Conservation (phyloP, 2,797 vertebrate genomes). For the Falco cherrug region DNA sequence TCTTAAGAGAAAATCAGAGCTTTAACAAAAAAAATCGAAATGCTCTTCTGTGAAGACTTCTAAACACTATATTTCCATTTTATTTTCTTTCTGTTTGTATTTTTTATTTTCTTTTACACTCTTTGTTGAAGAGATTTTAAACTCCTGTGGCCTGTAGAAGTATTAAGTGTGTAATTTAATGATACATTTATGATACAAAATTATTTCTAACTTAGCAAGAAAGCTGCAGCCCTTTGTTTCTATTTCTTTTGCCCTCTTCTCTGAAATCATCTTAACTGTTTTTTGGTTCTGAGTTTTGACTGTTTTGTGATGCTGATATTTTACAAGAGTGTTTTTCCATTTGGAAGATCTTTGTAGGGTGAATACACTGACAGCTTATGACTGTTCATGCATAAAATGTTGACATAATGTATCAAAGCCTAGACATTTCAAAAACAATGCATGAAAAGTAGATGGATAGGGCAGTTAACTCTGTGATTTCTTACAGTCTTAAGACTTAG, state of each 20-base stretch:
- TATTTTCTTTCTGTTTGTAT: neutral
- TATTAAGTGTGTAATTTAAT: neutral
- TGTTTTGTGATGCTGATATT: neutral
- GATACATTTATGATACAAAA: neutral
- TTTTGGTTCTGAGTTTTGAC: neutral
- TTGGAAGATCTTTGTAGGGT: neutral
- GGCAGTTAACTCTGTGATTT: neutral
- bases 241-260: neutral
- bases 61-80: neutral
- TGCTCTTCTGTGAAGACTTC: neutral
- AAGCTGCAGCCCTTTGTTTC: neutral
- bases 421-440: conserved; percentile 16
- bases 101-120: neutral
- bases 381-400: conserved; percentile 19
- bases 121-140: neutral
- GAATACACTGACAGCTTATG: conserved; percentile 4
- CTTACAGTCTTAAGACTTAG: neutral
- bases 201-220: neutral
- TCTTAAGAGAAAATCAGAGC: neutral
- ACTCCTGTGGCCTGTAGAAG: neutral
- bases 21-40: neutral
- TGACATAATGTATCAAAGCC: conserved; percentile 19
- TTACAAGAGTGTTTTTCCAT: neutral
- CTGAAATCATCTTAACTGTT: neutral
- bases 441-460: neutral